A percentile compares a stretch with the other conserved stretches of the same genome.
Evolutionary conservation across 2,888 invertebrate species (phyloP).

Genomic region (Cantharis rufa): DNA sequence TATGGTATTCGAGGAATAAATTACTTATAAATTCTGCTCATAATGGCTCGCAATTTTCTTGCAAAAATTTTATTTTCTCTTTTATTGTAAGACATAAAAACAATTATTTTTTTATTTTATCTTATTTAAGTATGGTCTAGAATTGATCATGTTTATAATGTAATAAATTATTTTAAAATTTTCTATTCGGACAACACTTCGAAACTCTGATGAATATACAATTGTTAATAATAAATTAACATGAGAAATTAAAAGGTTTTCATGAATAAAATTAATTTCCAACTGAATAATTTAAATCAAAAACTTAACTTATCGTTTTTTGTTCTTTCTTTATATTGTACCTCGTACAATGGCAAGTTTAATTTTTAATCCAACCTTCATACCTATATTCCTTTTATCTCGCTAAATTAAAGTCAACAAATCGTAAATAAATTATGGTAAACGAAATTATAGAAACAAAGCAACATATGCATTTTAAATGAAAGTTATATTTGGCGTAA

Average conservation of each 20-base stretch:
- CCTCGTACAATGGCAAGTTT: not conserved
- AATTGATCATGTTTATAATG: not conserved
- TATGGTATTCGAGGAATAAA: not conserved
- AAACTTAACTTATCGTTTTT: not conserved
- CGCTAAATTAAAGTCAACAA: not conserved
- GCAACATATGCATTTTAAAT: not conserved
- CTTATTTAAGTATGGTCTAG: not conserved
- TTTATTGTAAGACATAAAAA: conserved; percentile 2
- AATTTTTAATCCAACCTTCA: not conserved
- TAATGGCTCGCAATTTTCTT: not conserved
- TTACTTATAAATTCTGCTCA: conserved; percentile 1
- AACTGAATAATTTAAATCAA: not conserved
- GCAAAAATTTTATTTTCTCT: not conserved
- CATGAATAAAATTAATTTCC: not conserved
- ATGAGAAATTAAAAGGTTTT: not conserved
- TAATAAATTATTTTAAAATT: not conserved
- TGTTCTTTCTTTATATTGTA: not conserved
- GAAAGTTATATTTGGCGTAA: no score
- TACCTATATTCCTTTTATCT: not conserved
- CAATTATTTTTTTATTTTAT: not conserved
- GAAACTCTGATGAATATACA: not conserved
- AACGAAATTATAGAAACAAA: not conserved
- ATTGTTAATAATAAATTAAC: not conserved
- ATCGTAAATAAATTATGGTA: not conserved
- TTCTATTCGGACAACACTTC: not conserved